Base-by-base conservation (phyloP, 53 echinoderm and acorn worm genomes). In the Paracentrotus lividus region DNA sequence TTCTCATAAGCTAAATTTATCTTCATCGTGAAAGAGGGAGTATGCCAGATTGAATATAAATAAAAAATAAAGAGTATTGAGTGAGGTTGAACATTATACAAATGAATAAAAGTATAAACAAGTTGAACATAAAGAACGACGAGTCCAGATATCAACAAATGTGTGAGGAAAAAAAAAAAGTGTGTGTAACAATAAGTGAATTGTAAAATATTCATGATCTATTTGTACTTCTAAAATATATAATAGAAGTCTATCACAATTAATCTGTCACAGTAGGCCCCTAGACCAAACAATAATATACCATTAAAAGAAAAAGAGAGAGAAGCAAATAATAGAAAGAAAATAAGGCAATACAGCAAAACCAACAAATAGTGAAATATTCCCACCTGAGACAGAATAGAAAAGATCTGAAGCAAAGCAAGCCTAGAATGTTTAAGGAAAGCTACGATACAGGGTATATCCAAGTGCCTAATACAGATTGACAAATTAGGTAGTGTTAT, bases 401-500 rank as follows among this genome's bases (percentile, higher is more conserved):
- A 40, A 20, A 34, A 21, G 36, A 18, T 0, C 36, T 18, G 57
- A 57, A 21, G 57, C 57, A 57, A 57, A 21, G 16, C 72, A 72
- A 72, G 72, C 18, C 81, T 45, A 26, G 47, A 13, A 26, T n/a
- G n/a, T 45, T 40, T 18, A 72, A 38, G 20, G 0, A 72, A 36
- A 38, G 72, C 40, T 7, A 38, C 31, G 64, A 64, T 38, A 72
- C n/a, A 18, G 81, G 24, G 47, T n/a, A 47, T 45, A 81, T 81
- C 47, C 81, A 8, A 81, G 10, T n/a, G 27, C 60, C 66, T 61
- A 89, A 89, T 89, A 64, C 64, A 8, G 26, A 21, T 89, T 89
- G 89, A 89, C 64, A 64, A 89, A 89, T 89, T 89, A 65, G 89
- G 60, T 89, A 89, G 89, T 89, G 89, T 44, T 61, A 89, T 40